Evolutionary conservation across 1,140 invertebrate species (phyloP), one percentile per base, ranked within the genome.

Genomic region (Heliothis subflexa): DNA sequence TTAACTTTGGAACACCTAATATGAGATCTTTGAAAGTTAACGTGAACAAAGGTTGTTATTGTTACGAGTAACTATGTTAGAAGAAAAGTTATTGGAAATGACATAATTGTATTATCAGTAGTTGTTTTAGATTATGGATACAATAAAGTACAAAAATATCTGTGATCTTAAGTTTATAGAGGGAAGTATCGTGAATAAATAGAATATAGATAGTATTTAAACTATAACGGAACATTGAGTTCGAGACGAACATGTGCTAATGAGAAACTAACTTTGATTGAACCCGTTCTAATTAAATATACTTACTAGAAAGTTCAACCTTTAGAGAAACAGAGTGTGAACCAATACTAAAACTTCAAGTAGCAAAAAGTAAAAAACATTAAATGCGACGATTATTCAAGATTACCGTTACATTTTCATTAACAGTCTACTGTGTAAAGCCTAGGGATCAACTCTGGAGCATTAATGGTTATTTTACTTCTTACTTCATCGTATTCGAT

Each of bases 241-340:
- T 64, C 28, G 12, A 64, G 33, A 45, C 40, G 45, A 64, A 64
- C 40, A 40, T 64, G 21, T 14, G 14, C 33, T 28, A 40, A n/a
- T 64, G 33, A 16, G 52, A 33, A 64, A 16, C n/a, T 40, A 64
- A 64, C 25, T 64, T 64, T 64, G 61, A 64, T 64, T 64, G 33
- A 64, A 64, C 4, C 61, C 13, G 28, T n/a, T 64, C 28, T 64
- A 64, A 64, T 64, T n/a, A 47, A 7, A 3, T 33, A 14, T 14
- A 33, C 1, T 47, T 33, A 33, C 28, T 64, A 40, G 25, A 47
- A 64, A 64, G 13, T 64, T 64, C 28, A 9, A 40, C n/a, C 40
- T 45, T 33, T 9, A 13, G 28, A 9, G n/a, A 16, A 10, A 16
- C 18, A n/a, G n/a, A 18, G 52, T n/a, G 16, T n/a, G 10, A 33